Base-by-base conservation (phyloP, 2,113 vertebrate species). In the Desmodus rotundus region DNA sequence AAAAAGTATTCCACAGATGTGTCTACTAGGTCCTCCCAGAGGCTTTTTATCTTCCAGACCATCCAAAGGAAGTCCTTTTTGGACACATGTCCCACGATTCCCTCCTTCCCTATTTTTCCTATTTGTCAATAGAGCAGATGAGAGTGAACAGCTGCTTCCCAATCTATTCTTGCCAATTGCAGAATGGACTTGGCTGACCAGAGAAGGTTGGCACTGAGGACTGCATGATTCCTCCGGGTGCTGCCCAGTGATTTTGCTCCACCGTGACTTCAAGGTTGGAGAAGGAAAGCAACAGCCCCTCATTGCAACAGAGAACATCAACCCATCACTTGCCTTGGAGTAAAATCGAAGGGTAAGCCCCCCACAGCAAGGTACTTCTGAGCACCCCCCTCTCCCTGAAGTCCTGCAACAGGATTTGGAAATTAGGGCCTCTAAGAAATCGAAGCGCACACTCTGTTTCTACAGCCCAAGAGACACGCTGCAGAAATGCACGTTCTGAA, bases 151-250 rank as follows among this genome's bases (percentile, higher is more conserved):
- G 95, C 0, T 92, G 56, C 90, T 91, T 94, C 70, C 7, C 1
- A 41, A 16, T 70, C 90, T 96, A 28, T 0, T 0, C 61, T 96
- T 94, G 78, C 50, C 77, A 89, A 36, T 91, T 87, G 45, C 82
- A 89, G 45, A 41, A 83, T 63, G 43, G 19, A 0, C 1, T 3
- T 54, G 83, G 81, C 36, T 85, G 67, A 80, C 77, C 20, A 93
- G 89, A 97, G 86, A 83, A 86, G 88, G 67, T 3, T 91, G 90
- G 43, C 87, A 50, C 1, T 9, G 20, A 36, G 45, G 77, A 94
- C 93, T 96, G 24, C 91, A 87, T 89, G 88, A 96, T 89, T 93
- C 92, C 38, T 77, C 89, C 74, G 73, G 87, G 56, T 87, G 96
- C 38, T 74, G 41, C 2, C 1, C 50, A 74, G 47, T 45, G 58